phyloP scores from a whole-genome alignment of 2,888 invertebrate genomes.

The Celastrina argiolus region DNA sequence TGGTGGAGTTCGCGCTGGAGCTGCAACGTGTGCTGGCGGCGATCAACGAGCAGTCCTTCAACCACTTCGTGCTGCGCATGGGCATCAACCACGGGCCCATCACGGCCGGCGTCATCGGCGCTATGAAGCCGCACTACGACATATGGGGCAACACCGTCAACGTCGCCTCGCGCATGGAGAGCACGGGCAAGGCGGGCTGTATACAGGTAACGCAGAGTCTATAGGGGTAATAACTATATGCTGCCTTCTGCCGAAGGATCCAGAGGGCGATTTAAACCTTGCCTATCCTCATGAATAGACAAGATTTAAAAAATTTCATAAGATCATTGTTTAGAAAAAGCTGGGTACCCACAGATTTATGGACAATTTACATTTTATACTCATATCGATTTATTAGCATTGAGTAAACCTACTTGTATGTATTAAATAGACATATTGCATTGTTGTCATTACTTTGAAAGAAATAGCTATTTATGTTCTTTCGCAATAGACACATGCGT shows the following conservation, averaged over 20 bases:
- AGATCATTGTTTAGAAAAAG: neutral
- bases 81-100: constrained; percentile 97
- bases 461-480: neutral
- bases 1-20: constrained; percentile 94
- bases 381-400: neutral
- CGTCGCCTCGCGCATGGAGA: constrained; percentile 98
- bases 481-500: neutral
- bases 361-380: neutral
- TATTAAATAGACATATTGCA: neutral
- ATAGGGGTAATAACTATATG: no score
- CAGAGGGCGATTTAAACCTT: no score
- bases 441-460: neutral
- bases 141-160: constrained; percentile 99
- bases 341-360: neutral
- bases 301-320: neutral
- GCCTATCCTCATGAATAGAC: no score
- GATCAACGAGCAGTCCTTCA: constrained; percentile 96
- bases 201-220: constrained; percentile 86
- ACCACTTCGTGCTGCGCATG: constrained; percentile 95
- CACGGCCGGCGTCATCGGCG: constrained; percentile 96
- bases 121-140: constrained; percentile 96
- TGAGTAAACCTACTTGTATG: neutral
- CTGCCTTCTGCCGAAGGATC: no score
- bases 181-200: constrained; percentile 96
- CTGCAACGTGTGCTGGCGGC: constrained; percentile 92